phyloP scores from a whole-genome alignment of 2,888 invertebrate genomes.

The Nesidiocoris tenuis region DNA sequence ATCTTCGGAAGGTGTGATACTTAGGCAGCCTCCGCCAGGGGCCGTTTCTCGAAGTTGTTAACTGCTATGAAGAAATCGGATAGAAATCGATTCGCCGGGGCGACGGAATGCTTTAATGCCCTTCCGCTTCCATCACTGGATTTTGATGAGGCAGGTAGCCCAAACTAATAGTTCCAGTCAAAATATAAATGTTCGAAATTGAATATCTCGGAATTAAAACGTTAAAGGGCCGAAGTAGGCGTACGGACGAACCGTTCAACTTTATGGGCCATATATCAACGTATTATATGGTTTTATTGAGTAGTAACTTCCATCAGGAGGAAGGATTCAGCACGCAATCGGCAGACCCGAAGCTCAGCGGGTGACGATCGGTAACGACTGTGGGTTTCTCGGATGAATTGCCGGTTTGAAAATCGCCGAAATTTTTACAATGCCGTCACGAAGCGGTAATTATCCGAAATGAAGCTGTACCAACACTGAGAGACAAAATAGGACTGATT shows the following conservation, averaged over 20 bases:
- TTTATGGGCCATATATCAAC: neutral
- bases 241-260: no score
- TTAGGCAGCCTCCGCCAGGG: neutral
- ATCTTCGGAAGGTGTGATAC: conserved; percentile 11
- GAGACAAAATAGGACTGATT: no score
- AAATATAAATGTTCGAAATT: neutral
- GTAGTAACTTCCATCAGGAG: neutral
- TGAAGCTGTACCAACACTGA: no score
- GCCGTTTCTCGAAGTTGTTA: neutral
- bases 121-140: neutral
- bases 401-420: no score
- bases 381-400: no score
- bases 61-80: neutral
- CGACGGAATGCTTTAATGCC: neutral
- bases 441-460: no score
- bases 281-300: neutral
- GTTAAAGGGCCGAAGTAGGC: neutral
- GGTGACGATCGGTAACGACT: neutral
- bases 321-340: neutral
- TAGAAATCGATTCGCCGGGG: neutral
- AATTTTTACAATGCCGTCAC: no score
- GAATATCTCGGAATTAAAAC: neutral
- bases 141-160: neutral
- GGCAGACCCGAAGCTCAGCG: neutral
- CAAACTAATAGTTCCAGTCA: neutral